Evolutionary conservation across 2,888 invertebrate genomes (phyloP).

Genomic region (Epinotia nisella): DNA sequence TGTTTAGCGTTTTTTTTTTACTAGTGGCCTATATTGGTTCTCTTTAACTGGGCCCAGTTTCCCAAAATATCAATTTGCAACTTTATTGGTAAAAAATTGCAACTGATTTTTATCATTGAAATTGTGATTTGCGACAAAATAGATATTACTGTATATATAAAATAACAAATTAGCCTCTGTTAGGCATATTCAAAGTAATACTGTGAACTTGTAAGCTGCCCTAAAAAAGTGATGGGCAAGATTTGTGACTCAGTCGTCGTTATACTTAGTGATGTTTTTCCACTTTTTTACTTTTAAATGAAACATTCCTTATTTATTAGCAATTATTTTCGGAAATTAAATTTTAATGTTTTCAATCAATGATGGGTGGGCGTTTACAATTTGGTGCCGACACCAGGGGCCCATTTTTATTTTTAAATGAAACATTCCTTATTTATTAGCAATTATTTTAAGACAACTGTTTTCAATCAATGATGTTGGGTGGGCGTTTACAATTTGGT

Average conservation of each 20-base stretch:
- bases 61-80: too few species aligned
- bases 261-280: not conserved
- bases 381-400: slow-evolving; percentile 16
- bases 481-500: not conserved
- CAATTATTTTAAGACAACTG: not conserved
- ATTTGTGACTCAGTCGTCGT: not conserved
- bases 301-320: slow-evolving; percentile 34
- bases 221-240: too few species aligned
- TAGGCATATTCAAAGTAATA: too few species aligned
- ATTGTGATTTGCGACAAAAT: not conserved
- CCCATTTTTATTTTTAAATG: not conserved
- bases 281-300: not conserved
- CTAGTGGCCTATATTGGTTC: not conserved
- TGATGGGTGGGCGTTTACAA: not conserved
- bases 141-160: not conserved
- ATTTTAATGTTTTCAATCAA: not conserved
- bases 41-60: not conserved
- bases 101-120: not conserved
- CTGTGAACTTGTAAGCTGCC: too few species aligned
- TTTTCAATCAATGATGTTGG: not conserved
- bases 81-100: too few species aligned
- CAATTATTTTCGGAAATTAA: not conserved
- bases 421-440: slow-evolving; percentile 34
- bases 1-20: not conserved
- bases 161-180: too few species aligned